A percentile compares a stretch with the other conserved stretches of the same genome.
phyloP scores from a whole-genome alignment of 2,113 vertebrate species.

The Miniopterus natalensis region DNA sequence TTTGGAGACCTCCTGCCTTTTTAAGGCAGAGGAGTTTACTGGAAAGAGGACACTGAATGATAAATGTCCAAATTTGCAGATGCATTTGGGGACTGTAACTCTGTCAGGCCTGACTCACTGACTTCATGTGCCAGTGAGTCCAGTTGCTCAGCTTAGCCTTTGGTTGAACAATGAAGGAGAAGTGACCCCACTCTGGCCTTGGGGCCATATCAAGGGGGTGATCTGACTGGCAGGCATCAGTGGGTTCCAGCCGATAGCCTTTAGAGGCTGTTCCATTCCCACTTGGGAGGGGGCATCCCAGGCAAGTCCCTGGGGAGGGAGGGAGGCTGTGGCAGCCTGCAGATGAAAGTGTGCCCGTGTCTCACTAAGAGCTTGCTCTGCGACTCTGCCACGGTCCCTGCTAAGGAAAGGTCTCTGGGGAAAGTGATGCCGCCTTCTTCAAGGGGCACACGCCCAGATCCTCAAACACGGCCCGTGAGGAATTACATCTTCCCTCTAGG shows the following conservation, averaged over 20 bases:
- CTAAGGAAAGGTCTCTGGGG: background rate
- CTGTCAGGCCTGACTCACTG: background rate
- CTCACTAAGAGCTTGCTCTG: background rate
- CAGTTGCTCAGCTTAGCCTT: background rate
- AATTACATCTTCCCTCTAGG: background rate
- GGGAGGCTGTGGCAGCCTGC: background rate
- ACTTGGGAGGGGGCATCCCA: background rate
- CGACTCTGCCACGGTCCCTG: background rate
- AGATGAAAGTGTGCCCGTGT: background rate
- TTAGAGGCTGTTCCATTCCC: background rate
- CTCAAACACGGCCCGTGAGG: background rate
- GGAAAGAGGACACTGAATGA: background rate
- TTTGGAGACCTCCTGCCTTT: background rate
- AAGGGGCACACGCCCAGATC: background rate
- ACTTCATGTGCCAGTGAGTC: background rate
- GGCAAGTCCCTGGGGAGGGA: background rate
- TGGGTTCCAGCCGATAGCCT: background rate
- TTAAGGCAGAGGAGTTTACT: background rate
- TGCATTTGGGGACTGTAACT: background rate
- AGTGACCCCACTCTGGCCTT: background rate
- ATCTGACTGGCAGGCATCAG: background rate
- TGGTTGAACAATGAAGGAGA: background rate
- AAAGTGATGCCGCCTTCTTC: background rate
- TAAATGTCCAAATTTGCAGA: background rate
- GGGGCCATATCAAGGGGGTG: background rate